Evolutionary conservation across 1,140 invertebrate species (phyloP).

Genomic region (Philaenus spumarius): DNA sequence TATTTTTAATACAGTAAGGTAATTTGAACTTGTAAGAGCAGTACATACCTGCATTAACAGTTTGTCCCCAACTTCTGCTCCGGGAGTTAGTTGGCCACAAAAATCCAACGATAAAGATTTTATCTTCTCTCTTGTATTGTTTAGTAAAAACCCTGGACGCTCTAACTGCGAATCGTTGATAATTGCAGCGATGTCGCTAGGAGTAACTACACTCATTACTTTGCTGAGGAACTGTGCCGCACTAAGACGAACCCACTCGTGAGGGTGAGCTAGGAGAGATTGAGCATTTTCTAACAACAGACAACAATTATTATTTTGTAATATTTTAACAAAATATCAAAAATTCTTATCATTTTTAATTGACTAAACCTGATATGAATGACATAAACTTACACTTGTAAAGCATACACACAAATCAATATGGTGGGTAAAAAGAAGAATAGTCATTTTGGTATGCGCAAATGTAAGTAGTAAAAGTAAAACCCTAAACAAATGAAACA

Average conservation of each 20-base stretch:
- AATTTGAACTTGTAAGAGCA: background rate
- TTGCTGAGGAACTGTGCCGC: conserved; percentile 66
- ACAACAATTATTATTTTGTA: conserved; percentile 10
- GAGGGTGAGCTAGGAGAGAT: conserved; percentile 50
- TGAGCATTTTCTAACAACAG: conserved; percentile 42
- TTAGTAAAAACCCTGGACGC: conserved; percentile 13
- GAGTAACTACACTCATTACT: conserved; percentile 55
- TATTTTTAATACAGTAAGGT: background rate
- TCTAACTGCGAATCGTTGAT: conserved; percentile 7
- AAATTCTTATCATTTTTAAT: too few species aligned
- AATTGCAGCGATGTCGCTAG: conserved; percentile 46
- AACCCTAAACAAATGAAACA: too few species aligned
- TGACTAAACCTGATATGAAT: too few species aligned
- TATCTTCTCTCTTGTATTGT: conserved; percentile 17
- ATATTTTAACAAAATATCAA: too few species aligned
- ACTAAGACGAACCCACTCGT: conserved; percentile 67
- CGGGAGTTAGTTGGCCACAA: conserved; percentile 38
- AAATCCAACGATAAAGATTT: conserved; percentile 29
- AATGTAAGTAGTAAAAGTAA: too few species aligned
- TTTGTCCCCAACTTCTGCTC: conserved; percentile 39
- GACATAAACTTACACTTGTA: too few species aligned
- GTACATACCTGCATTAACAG: conserved; percentile 15
- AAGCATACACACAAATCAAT: too few species aligned
- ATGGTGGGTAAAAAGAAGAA: too few species aligned
- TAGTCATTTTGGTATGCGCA: too few species aligned